These are phyloP conservation scores for Drosophila triauraria DNA, from an alignment of 1,140 invertebrate species.

Conservation along the genomic window DNA sequence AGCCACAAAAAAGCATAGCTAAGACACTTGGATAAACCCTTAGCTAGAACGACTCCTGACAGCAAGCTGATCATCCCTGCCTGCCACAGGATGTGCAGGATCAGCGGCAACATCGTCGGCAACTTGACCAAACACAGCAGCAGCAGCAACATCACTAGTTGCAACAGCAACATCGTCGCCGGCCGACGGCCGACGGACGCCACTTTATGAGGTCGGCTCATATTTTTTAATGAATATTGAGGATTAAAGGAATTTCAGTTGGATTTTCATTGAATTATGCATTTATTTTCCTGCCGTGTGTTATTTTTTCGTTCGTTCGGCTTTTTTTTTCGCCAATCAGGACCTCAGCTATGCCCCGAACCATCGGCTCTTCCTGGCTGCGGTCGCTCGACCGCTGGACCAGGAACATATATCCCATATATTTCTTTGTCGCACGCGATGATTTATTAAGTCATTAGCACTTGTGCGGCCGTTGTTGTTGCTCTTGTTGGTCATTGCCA, in stretches of 20 bases:
- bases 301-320: background rate
- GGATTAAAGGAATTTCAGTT: conserved; percentile 84
- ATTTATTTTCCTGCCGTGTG: conserved; percentile 60
- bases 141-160: conserved; percentile 26
- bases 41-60: too few relatives aligned
- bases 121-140: conserved; percentile 10
- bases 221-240: conserved; percentile 85
- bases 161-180: conserved; percentile 10
- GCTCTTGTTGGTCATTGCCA: conserved; percentile 43
- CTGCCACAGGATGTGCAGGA: conserved; percentile 13
- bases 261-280: conserved; percentile 85
- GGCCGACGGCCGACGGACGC: conserved; percentile 15
- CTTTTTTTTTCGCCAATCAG: conserved; percentile 33
- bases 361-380: conserved; percentile 44
- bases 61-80: background rate
- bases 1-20: background rate
- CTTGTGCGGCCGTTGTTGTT: conserved; percentile 71
- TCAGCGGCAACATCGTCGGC: conserved; percentile 20
- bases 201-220: conserved; percentile 53
- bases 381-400: conserved; percentile 27
- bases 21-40: background rate
- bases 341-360: conserved; percentile 29
- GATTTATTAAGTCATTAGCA: conserved; percentile 85
- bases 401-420: conserved; percentile 64
- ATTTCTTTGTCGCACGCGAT: conserved; percentile 83